Evolutionary conservation across 2,888 invertebrate species (phyloP).

Genomic region (Cerastis leucographa): DNA sequence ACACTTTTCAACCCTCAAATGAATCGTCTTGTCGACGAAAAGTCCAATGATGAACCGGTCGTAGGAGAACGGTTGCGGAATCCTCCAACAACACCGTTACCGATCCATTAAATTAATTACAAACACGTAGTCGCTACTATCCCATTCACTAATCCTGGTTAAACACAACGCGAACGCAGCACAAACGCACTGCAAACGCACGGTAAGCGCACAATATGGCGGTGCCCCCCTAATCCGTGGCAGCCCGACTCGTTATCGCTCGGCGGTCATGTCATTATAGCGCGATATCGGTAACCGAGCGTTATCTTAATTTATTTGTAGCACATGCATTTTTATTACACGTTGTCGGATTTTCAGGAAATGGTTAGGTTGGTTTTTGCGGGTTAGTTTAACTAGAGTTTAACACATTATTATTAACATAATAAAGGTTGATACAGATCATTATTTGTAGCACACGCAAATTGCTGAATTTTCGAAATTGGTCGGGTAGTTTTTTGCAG

Average conservation of each 20-base stretch:
- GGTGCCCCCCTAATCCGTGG: slow-evolving; percentile 73
- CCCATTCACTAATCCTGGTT: slow-evolving; percentile 45
- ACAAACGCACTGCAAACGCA: slow-evolving; percentile 39
- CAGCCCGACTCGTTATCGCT: slow-evolving; percentile 79
- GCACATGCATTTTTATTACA: slow-evolving; percentile 11
- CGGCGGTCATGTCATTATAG: slow-evolving; percentile 79
- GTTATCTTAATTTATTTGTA: slow-evolving; percentile 67
- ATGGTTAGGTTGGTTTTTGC: neutral
- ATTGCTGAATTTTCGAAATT: neutral
- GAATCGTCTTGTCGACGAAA: too few species aligned
- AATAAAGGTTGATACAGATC: neutral
- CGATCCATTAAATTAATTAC: slow-evolving; percentile 36
- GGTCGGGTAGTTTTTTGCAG: neutral
- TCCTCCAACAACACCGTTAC: slow-evolving; percentile 14
- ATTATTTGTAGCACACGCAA: neutral
- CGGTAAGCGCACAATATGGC: slow-evolving; percentile 51
- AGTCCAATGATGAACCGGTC: too few species aligned
- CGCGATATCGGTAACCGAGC: slow-evolving; percentile 57
- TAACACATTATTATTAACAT: neutral
- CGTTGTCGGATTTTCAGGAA: neutral
- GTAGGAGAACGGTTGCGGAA: too few species aligned
- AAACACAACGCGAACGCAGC: slow-evolving; percentile 33
- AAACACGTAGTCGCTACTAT: slow-evolving; percentile 12
- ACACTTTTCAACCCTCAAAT: neutral
- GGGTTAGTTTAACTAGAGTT: neutral